These are phyloP conservation scores for Dromas ardeola DNA, from an alignment of 2,113 vertebrate species.

Conservation along the genomic window DNA sequence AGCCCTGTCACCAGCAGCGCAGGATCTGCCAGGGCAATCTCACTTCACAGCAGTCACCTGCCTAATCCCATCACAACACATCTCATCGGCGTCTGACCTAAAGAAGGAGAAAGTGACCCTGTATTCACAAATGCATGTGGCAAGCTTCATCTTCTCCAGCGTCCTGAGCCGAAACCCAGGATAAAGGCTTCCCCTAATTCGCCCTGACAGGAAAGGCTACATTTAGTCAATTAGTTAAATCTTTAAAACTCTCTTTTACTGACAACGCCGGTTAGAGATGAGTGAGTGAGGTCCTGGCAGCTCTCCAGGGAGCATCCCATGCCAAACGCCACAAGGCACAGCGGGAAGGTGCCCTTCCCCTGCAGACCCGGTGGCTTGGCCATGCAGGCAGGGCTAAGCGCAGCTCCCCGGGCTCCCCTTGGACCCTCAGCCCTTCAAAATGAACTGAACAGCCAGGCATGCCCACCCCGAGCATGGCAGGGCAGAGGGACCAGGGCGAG, in stretches of 20 bases:
- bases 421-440: background rate
- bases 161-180: background rate
- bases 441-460: background rate
- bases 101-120: background rate
- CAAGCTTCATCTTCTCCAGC: background rate
- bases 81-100: background rate
- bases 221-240: conserved; percentile 41
- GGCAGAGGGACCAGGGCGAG: background rate
- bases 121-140: background rate
- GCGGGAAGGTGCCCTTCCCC: background rate
- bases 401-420: background rate
- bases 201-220: conserved; percentile 25
- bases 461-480: background rate
- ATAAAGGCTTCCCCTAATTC: conserved; percentile 17
- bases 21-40: conserved; percentile 22
- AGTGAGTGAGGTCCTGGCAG: conserved; percentile 7
- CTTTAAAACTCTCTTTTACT: conserved; percentile 13
- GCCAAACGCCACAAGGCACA: background rate
- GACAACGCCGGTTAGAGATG: background rate
- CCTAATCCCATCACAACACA: conserved; percentile 28
- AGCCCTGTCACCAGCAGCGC: background rate
- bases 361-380: background rate
- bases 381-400: background rate
- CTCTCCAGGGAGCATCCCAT: background rate
- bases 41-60: conserved; percentile 4